These are phyloP conservation scores for Apeltes quadracus DNA, from an alignment of 2,113 vertebrate species.

Conservation along the genomic window DNA sequence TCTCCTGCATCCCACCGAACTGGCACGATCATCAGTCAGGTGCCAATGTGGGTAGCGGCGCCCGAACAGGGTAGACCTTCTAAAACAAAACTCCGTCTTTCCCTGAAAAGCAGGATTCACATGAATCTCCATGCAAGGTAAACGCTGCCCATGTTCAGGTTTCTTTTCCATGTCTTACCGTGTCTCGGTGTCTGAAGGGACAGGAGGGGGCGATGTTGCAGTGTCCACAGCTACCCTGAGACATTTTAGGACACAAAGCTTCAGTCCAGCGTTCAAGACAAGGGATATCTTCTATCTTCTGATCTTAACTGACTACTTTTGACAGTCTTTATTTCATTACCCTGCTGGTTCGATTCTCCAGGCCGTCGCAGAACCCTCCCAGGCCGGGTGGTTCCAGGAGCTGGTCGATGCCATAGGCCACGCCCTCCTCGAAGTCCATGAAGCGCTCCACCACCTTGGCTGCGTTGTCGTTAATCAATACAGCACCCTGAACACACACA, in stretches of 20 bases:
- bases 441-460: conserved; percentile 84
- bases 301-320: not conserved
- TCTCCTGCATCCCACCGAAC: conserved; percentile 76
- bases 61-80: not conserved
- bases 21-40: not conserved
- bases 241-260: conserved; percentile 15
- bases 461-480: conserved; percentile 81
- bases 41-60: not conserved
- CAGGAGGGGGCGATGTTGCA: conserved; percentile 74
- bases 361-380: conserved; percentile 88
- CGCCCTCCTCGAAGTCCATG: conserved; percentile 85
- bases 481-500: conserved; percentile 81
- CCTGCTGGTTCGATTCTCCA: conserved; percentile 62
- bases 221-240: conserved; percentile 78
- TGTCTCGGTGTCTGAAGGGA: conserved; percentile 55
- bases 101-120: conserved; percentile 59
- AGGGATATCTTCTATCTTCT: not conserved
- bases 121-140: not conserved
- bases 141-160: not conserved
- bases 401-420: conserved; percentile 89
- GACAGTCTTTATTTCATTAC: conserved; percentile 33
- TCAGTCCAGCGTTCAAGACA: not conserved
- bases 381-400: conserved; percentile 90
- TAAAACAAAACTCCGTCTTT: conserved; percentile 44
- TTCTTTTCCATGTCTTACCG: conserved; percentile 68